A percentile compares a stretch with the other conserved stretches of the same genome.
Conservation (phyloP, 2,113 vertebrate genomes). For the Lamprotornis superbus region DNA sequence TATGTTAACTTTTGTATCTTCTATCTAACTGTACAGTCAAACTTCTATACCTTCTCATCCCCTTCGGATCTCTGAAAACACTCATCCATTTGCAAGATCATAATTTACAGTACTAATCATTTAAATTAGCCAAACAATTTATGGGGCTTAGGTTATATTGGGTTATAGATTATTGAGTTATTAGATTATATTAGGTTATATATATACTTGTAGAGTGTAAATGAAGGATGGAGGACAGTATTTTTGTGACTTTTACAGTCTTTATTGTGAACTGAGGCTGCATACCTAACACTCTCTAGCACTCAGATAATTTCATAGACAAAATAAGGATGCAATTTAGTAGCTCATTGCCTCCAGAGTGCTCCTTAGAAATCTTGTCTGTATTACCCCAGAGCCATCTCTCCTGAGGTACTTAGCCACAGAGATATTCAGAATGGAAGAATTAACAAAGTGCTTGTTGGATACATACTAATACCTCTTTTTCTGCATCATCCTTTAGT, state of each 20-base stretch:
- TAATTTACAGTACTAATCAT: not conserved
- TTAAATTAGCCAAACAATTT: not conserved
- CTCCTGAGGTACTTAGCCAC: not conserved
- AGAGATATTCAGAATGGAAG: not conserved
- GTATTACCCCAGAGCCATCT: not conserved
- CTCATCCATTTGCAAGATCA: not conserved
- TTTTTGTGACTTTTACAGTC: not conserved
- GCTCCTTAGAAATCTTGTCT: not conserved
- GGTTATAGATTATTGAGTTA: no score
- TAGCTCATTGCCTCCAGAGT: rapidly evolving
- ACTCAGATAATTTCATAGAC: not conserved
- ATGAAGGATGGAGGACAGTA: not conserved
- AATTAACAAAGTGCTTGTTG: not conserved
- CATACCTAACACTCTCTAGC: not conserved
- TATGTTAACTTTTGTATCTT: not conserved
- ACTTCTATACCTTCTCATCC: not conserved
- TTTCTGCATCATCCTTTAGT: not conserved
- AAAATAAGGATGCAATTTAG: not conserved
- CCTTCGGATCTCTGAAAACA: not conserved
- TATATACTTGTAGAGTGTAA: not conserved
- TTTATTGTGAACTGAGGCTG: not conserved
- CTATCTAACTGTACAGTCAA: not conserved
- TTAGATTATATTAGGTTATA: no score
- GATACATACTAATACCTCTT: not conserved
- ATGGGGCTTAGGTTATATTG: not conserved